phyloP scores from a whole-genome alignment of 2,888 invertebrate genomes.

The Tholera decimalis region DNA sequence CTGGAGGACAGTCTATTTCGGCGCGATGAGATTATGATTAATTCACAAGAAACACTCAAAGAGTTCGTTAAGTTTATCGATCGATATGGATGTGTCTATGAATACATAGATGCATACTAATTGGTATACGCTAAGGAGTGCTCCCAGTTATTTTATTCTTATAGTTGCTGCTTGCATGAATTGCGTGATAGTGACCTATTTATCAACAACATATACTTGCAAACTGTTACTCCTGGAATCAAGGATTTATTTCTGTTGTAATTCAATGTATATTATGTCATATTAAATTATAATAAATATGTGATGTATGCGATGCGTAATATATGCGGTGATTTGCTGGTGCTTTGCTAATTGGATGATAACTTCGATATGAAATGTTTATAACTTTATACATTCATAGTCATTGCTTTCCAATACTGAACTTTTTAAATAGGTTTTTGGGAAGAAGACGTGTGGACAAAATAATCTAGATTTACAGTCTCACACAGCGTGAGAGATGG shows the following conservation, averaged over 20 bases:
- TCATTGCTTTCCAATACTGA: background rate
- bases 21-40: constrained; percentile 87
- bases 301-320: too few species aligned
- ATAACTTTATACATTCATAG: background rate
- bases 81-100: constrained; percentile 36
- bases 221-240: background rate
- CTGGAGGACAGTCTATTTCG: constrained; percentile 88
- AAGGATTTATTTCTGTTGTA: background rate
- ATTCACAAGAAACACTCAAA: constrained; percentile 70
- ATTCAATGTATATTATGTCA: background rate
- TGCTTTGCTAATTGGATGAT: background rate
- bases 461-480: background rate
- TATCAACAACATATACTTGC: constrained; percentile 3
- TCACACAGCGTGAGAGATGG: background rate
- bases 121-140: constrained; percentile 3
- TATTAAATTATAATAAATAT: constrained; percentile 7
- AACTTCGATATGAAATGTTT: background rate
- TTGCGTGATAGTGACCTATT: constrained; percentile 27
- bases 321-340: constrained; percentile 9
- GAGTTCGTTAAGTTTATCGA: constrained; percentile 60
- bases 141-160: constrained; percentile 8
- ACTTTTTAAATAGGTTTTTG: background rate
- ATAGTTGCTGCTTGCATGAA: constrained; percentile 7
- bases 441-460: background rate
- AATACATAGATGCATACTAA: constrained; percentile 12